Base-by-base conservation (phyloP, 1,140 invertebrate genomes). In the Brachionus koreanus region DNA sequence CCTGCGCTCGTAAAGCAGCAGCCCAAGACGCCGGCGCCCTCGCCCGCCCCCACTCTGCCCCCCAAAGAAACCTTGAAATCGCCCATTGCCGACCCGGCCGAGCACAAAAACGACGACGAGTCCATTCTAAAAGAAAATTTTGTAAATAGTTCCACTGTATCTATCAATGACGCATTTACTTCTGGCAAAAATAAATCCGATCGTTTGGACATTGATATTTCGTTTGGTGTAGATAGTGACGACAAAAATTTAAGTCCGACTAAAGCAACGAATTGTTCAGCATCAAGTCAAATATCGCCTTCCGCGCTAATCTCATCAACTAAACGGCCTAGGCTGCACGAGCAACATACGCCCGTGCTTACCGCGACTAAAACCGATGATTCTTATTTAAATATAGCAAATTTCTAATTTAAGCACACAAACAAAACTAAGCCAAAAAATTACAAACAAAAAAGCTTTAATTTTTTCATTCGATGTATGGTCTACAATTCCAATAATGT, bases 181-280 rank as follows among this genome's bases (percentile, higher is more conserved):
- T 37, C 29, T n/a, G 5, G 1, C 3, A 69, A 37, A n/a, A 39
- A 23, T n/a, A 39, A 69, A 37, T 42, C 33, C 37, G 65, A 69
- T 69, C n/a, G 65, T 39, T 69, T 69, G 35, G 65, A 69, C n/a
- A 69, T 69, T 37, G 33, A 69, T 7, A 69, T 69, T 16, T 33
- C 65, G 9, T 57, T 57, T 57, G 49, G 16, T 57, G 49, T 57
- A 57, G 2, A 57, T 57, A 57, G 49, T 57, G 49, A 57, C 49
- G 49, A 57, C 49, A 57, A 57, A 19, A 57, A 57, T 25, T 3
- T 7, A 19, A 57, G 49, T 57, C 49, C 49, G 19, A 57, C 6
- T 23, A 57, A 57, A 57, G 49, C 49, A 69, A 39, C 33, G 63
- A 65, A 65, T 19, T 0, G 63, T 33, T 23, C 63, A 19, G 12